These are phyloP conservation scores for Oryzias javanicus DNA, from an alignment of 2,113 vertebrate genomes.

Conservation along the genomic window DNA sequence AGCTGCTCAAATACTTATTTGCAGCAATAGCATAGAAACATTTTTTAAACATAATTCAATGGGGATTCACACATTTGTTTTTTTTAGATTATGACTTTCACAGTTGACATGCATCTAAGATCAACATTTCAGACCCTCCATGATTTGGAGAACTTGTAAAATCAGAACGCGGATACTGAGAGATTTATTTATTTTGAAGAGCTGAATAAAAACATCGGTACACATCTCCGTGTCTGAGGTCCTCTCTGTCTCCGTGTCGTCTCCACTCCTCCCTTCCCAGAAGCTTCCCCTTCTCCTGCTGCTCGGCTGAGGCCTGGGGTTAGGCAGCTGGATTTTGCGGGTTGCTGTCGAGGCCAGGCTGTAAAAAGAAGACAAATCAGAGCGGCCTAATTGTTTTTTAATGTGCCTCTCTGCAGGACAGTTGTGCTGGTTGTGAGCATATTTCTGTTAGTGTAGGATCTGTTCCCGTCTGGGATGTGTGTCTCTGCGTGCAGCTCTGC, in stretches of 20 bases:
- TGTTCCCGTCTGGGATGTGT: neutral
- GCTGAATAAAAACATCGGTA: too few relatives aligned
- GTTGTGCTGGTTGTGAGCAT: neutral
- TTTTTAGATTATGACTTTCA: too few relatives aligned
- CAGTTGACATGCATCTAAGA: too few relatives aligned
- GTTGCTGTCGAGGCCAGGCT: constrained; percentile 27
- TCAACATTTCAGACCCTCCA: too few relatives aligned
- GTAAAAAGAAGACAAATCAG: constrained; percentile 57
- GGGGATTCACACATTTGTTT: too few relatives aligned
- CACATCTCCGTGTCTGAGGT: too few relatives aligned
- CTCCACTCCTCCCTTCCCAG: neutral
- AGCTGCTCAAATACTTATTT: too few relatives aligned
- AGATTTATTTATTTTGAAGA: too few relatives aligned
- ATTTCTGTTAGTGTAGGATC: constrained; percentile 18
- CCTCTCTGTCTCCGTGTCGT: neutral
- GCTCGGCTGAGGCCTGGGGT: constrained; percentile 33
- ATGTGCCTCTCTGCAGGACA: constrained; percentile 45
- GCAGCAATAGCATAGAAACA: too few relatives aligned
- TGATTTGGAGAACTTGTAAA: too few relatives aligned
- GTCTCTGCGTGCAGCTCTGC: neutral
- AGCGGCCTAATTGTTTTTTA: constrained; percentile 68
- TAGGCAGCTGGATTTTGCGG: constrained; percentile 52
- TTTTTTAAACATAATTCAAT: too few relatives aligned
- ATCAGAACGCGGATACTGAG: too few relatives aligned
- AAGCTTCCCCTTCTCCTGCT: neutral